Base-by-base conservation (phyloP, 2,113 vertebrate genomes). In the Macquaria ambigua region DNA sequence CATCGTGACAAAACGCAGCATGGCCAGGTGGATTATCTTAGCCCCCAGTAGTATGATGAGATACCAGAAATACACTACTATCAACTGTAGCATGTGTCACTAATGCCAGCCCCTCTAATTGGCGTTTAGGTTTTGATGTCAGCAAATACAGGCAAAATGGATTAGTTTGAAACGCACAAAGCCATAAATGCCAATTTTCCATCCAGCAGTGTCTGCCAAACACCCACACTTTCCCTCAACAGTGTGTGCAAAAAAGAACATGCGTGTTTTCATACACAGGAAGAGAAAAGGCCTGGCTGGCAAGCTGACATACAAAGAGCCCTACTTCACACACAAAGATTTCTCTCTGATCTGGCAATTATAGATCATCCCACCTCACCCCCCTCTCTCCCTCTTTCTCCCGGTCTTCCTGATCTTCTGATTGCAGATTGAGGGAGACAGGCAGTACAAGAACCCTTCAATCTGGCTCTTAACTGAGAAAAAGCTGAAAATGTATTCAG, bases 341-440 rank as follows among this genome's bases (percentile, higher is more conserved):
- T 83, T 89, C 78, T 90, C 85, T 95, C 89, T 92, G 89, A 95
- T 93, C 90, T 91, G 75, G 91, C 90, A 93, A 93, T 94, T 94
- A 94, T 79, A 75, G 85, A 92, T 90, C 86, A 79, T 67, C 79
- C 87, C 88, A 83, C 82, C 86, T 86, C 83, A 77, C 18, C 86
- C 74, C 58, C 52, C 37, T 7, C n/a, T 43, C 61, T 56, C 55
- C 12, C 85, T 56, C 89, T 74, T 71, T 83, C 86, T 82, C 75
- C 74, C 58, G 4, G 61, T 90, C 83, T 90, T 83, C 66, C 89
- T 88, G 91, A 91, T 91, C 84, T 82, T 91, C 87, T 92, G 90
- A 92, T 94, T 93, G 90, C 87, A 91, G 75, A 81, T 82, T 61
- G 88, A 86, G 83, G 72, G 78, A 93, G 80, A 93, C 81, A 79